Evolutionary conservation across 2,888 invertebrate species (phyloP).

Genomic region (Acrobeloides nanus): DNA sequence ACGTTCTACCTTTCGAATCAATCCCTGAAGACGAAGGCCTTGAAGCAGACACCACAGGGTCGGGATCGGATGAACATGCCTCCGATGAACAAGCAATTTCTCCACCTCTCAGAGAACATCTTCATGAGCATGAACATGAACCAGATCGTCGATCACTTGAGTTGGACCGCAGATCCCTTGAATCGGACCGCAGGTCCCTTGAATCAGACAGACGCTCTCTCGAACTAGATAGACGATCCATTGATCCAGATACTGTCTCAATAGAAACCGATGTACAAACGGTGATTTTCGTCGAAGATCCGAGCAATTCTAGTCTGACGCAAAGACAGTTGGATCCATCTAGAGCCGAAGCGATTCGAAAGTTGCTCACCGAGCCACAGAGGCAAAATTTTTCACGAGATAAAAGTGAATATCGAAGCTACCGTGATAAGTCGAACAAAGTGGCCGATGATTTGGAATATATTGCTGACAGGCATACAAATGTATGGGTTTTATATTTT

Average conservation of each 20-base stretch:
- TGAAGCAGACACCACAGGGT: too few species aligned
- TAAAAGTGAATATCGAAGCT: constrained; percentile 14
- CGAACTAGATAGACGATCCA: constrained; percentile 4
- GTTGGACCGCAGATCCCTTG: neutral
- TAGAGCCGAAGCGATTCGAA: constrained; percentile 45
- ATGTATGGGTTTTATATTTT: constrained; percentile 7
- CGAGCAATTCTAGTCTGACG: neutral
- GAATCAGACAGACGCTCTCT: constrained; percentile 2
- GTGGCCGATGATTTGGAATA: constrained; percentile 35
- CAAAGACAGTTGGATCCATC: constrained; percentile 26
- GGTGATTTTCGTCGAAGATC: constrained; percentile 11
- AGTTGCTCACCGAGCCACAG: constrained; percentile 43
- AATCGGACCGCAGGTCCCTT: too few species aligned
- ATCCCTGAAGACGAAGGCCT: constrained; percentile 6
- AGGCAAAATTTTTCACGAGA: constrained; percentile 23
- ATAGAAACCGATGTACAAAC: constrained; percentile 25
- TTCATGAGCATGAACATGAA: too few species aligned
- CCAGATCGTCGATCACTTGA: too few species aligned
- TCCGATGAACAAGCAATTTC: too few species aligned
- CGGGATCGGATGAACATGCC: too few species aligned
- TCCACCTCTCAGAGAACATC: too few species aligned
- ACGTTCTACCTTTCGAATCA: too few species aligned
- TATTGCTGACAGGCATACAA: constrained; percentile 40
- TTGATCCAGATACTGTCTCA: constrained; percentile 11
- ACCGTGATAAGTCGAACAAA: constrained; percentile 23